These are phyloP conservation scores for Zaprionus taronus DNA, from an alignment of 1,140 invertebrate species.

Conservation along the genomic window DNA sequence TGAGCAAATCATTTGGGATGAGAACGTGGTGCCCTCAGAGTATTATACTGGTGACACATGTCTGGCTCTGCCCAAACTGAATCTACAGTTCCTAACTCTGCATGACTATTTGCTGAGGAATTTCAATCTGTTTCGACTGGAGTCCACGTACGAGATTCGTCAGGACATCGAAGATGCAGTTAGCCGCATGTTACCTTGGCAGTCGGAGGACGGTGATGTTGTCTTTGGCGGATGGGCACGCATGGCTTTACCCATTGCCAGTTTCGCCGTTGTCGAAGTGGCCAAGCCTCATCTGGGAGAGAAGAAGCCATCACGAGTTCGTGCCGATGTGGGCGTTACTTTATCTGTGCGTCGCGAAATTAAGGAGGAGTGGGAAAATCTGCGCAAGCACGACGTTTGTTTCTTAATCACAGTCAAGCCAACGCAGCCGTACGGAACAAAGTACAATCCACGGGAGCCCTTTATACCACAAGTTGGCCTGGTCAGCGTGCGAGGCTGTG, in stretches of 20 bases:
- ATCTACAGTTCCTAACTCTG: conserved; percentile 98
- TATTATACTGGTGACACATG: conserved; percentile 98
- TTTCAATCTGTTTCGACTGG: conserved; percentile 98
- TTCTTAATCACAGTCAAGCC: conserved; percentile 97
- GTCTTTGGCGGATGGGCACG: conserved; percentile 99
- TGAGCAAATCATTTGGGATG: conserved; percentile 99
- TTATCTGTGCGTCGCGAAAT: conserved; percentile 95
- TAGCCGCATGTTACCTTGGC: conserved; percentile 96
- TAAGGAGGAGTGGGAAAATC: conserved; percentile 98
- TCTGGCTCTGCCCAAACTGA: conserved; percentile 98
- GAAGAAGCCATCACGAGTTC: conserved; percentile 96
- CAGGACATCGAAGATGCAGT: conserved; percentile 99
- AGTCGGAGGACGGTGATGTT: conserved; percentile 93
- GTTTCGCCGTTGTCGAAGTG: conserved; percentile 98
- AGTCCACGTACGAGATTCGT: conserved; percentile 99
- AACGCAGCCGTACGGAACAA: conserved; percentile 91
- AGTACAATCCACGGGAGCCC: conserved; percentile 91
- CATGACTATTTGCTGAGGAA: conserved; percentile 99
- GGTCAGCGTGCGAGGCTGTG: conserved; percentile 97
- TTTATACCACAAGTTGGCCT: conserved; percentile 97
- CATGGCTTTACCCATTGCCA: conserved; percentile 98
- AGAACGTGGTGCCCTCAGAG: conserved; percentile 98
- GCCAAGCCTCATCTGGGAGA: conserved; percentile 96
- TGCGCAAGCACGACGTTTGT: conserved; percentile 99
- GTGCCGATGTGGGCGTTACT: conserved; percentile 97